Evolutionary conservation across 2,888 invertebrate genomes (phyloP).

Genomic region (Sarcophaga rosellei): DNA sequence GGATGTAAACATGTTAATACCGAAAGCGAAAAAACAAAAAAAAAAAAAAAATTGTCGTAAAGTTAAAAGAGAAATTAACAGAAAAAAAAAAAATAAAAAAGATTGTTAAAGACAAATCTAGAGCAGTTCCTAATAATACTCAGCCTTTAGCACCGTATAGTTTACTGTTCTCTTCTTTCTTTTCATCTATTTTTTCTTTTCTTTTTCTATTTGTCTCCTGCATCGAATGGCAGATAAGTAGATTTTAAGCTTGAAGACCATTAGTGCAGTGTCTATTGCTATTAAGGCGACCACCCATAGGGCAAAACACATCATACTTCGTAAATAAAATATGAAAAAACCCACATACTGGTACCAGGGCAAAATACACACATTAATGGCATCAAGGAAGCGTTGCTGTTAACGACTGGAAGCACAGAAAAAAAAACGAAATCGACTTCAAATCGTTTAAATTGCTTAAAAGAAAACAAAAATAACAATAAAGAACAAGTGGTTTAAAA

Average conservation of each 20-base stretch:
- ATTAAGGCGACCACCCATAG: slow-evolving; percentile 71
- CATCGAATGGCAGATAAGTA: slow-evolving; percentile 50
- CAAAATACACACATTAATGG: slow-evolving; percentile 20
- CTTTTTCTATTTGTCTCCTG: too few species aligned
- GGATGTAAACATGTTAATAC: slow-evolving; percentile 65
- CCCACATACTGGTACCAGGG: slow-evolving; percentile 12
- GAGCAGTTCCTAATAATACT: slow-evolving; percentile 36
- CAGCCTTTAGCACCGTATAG: slow-evolving; percentile 46
- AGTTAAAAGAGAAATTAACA: not conserved
- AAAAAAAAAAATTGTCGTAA: slow-evolving; percentile 4
- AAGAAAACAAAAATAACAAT: not conserved
- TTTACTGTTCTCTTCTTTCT: slow-evolving; percentile 13
- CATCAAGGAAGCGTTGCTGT: slow-evolving; percentile 39
- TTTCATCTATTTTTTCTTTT: slow-evolving; percentile 5
- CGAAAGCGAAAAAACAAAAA: slow-evolving; percentile 19
- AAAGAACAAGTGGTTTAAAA: not conserved
- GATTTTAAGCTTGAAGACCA: slow-evolving; percentile 66
- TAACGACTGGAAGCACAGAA: not conserved
- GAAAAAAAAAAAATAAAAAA: slow-evolving; percentile 14
- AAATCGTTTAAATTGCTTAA: slow-evolving; percentile 35
- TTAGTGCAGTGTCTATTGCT: slow-evolving; percentile 68
- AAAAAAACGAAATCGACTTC: not conserved
- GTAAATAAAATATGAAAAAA: not conserved
- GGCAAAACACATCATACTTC: slow-evolving; percentile 9
- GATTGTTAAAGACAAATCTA: slow-evolving; percentile 12